Conservation (phyloP, 2,888 invertebrate genomes). For the Corbicula japonica region DNA sequence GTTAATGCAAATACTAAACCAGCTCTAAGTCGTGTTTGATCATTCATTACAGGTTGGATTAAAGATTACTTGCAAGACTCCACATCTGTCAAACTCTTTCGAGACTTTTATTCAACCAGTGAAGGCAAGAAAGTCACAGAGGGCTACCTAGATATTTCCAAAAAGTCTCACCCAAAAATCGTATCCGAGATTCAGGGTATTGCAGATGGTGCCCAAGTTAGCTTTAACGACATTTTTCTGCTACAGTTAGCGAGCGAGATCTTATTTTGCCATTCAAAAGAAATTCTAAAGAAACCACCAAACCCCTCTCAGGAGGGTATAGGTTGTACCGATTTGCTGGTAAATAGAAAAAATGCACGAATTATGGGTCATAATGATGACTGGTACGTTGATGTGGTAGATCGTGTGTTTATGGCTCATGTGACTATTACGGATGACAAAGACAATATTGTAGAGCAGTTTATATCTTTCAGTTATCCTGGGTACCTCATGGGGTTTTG, state of each 20-base stretch:
- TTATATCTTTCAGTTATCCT: slow-evolving; percentile 44
- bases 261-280: slow-evolving; percentile 43
- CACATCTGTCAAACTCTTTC: slow-evolving; percentile 25
- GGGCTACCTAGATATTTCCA: slow-evolving; percentile 17
- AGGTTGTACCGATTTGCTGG: slow-evolving; percentile 51
- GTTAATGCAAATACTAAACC: background rate
- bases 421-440: slow-evolving; percentile 34
- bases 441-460: slow-evolving; percentile 27
- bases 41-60: slow-evolving; percentile 36
- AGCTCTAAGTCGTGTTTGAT: background rate
- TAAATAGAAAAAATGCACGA: slow-evolving; percentile 35
- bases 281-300: too few relatives aligned
- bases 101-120: slow-evolving; percentile 25
- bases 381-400: slow-evolving; percentile 40
- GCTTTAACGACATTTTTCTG: slow-evolving; percentile 48
- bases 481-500: slow-evolving; percentile 45
- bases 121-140: slow-evolving; percentile 25
- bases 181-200: slow-evolving; percentile 52
- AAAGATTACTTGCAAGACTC: slow-evolving; percentile 29
- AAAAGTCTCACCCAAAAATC: slow-evolving; percentile 37
- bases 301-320: slow-evolving; percentile 7
- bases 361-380: slow-evolving; percentile 56
- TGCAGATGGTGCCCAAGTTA: slow-evolving; percentile 37
- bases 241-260: slow-evolving; percentile 48
- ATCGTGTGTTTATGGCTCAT: slow-evolving; percentile 40